Base-by-base conservation (phyloP, 2,797 vertebrate genomes). In the Chrosomus eos region DNA sequence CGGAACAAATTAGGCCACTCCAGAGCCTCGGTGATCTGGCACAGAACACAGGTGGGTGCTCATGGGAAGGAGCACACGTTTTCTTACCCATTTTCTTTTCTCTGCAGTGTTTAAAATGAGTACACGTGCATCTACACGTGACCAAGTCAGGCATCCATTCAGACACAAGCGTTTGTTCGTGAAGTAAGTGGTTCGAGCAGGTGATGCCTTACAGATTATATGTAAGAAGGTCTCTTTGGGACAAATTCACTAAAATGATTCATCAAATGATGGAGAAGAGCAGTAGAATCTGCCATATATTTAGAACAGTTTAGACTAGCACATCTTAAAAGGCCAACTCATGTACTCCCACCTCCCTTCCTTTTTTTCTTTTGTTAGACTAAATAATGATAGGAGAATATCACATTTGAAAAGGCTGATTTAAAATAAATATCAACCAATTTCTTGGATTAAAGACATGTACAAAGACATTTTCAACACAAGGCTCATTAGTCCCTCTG, bases 1-100 rank as follows among this genome's bases (percentile, higher is more conserved):
- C 95, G 98, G 84, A 99, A 99, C 95, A 99, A 99, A 94, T 93
- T 99, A 91, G 98, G 98, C 88, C 98, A 99, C 91, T 99, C 98
- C 93, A 96, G 98, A 90, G 98, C 98, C 0, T 99, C 98, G 1
- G 98, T 99, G 88, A 99, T 99, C 94, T 99, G 98, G 98, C 98
- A 99, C 94, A 97, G 98, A 95, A 99, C 98, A 43, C 98, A 99
- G 97, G 98, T 99, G 93, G 93, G 94, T n/a, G 51, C 64, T 67
- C 70, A 64, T 68, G 26, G 51, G 26, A 58, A 72, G 16, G 5
- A 31, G 21, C 67, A 64, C 74, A 74, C 14, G 51, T 83, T 74
- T 71, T 36, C 31, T 51, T 48, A 13, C n/a, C 26, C 58, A 9
- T 60, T 79, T n/a, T 45, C 43, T 48, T 28, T 38, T n/a, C 51